Percentiles rank a stretch among this genome's conserved stretches.
Conservation (phyloP, 2,888 invertebrate genomes). For the Caenorhabditis sinica region DNA sequence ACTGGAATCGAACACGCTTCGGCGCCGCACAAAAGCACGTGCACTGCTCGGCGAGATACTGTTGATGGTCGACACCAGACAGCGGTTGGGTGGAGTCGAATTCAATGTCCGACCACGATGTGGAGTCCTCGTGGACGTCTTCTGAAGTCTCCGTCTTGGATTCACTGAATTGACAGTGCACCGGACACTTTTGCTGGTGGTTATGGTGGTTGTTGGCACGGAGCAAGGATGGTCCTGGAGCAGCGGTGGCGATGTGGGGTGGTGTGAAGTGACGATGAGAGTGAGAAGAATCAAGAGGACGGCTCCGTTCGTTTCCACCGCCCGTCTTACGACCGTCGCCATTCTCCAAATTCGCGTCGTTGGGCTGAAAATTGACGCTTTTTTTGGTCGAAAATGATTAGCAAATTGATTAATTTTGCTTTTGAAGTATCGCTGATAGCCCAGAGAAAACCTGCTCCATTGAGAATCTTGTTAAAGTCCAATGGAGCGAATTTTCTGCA, state of each 20-base stretch:
- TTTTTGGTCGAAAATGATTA: too few relatives aligned
- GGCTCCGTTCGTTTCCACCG: conserved; percentile 48
- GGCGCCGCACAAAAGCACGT: conserved; percentile 34
- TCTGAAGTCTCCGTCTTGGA: background rate
- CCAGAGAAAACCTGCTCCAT: too few relatives aligned
- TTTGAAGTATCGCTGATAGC: too few relatives aligned
- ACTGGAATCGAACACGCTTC: conserved; percentile 60
- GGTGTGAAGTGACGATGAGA: conserved; percentile 43
- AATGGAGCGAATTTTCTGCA: too few relatives aligned
- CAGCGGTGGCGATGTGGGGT: conserved; percentile 32
- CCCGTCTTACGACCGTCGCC: conserved; percentile 30
- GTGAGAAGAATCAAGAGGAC: too few relatives aligned
- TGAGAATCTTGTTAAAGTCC: too few relatives aligned
- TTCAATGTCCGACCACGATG: too few relatives aligned
- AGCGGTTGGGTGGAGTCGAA: conserved; percentile 41
- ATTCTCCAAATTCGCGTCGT: too few relatives aligned
- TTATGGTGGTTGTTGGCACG: conserved; percentile 17
- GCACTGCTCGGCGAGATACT: conserved; percentile 21
- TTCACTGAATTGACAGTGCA: conserved; percentile 37
- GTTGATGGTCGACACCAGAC: conserved; percentile 1
- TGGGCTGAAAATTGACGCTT: conserved; percentile 14
- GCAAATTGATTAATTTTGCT: too few relatives aligned
- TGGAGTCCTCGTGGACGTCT: too few relatives aligned
- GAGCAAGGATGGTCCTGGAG: conserved; percentile 33
- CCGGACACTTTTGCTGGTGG: conserved; percentile 2